Evolutionary conservation across 2,797 vertebrate genomes (phyloP), one percentile per base, ranked within the genome.

Genomic region (Acrocephalus scirpaceus): DNA sequence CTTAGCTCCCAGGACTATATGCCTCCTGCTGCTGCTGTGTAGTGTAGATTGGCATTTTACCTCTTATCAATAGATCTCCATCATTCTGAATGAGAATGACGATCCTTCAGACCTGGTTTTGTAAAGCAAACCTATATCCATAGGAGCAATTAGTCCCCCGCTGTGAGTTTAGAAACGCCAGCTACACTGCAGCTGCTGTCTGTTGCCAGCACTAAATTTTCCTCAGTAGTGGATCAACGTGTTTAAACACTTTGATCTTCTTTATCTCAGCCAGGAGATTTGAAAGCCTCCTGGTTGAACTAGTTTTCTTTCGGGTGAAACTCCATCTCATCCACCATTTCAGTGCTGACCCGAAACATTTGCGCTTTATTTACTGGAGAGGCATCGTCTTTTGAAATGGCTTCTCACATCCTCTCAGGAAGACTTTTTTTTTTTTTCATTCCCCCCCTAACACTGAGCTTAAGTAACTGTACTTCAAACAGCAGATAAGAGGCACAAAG

Each of bases 161-260:
- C 93, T 96, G 97, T 75, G 96, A 95, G 94, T 95, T 96, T 90
- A 96, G 96, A 93, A 96, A 89, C 2, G 11, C 86, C 82, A 91
- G 93, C 92, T 88, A 80, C 62, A 54, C 51, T 89, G 88, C 97
- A 95, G 96, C 94, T 97, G 95, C 91, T 96, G 84, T 90, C 88
- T 94, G 88, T 92, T 95, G 92, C 94, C 51, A 54, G 95, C 96
- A 92, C 93, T 95, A 94, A 95, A 97, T 97, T 96, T 96, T 70
- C 94, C 86, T 93, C 88, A 92, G 96, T 94, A 96, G 92, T 92
- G 95, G 97, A 96, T 97, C 83, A 95, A 96, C 94, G 54, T 96
- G 95, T 96, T 97, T 96, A 96, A 96, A 97, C 71, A 84, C 96
- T 97, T 98, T 97, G 97, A 97, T 97, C 97, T 94, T 95, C 79